Evolutionary conservation across 2,888 invertebrate species (phyloP), one percentile per base, ranked within the genome.

Genomic region (Caenorhabditis uteleia): DNA sequence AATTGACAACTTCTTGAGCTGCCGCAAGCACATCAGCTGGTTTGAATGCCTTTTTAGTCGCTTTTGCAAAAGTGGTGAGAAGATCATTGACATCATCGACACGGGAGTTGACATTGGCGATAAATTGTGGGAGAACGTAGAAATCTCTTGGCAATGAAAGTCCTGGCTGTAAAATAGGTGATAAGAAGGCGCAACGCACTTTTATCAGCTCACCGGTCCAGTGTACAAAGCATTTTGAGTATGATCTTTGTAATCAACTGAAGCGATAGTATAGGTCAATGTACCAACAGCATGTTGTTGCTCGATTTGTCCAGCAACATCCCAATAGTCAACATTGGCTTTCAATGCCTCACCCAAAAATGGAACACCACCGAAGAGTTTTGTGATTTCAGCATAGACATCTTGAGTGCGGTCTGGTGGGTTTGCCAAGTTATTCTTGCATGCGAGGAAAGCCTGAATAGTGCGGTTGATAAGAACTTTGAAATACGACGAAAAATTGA

Each of bases 111-210:
- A 78, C 48, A 16, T 74, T 47, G 27, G 51, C 47, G n/a, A 73
- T 61, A 58, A 64, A 78, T 47, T 74, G 69, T 23, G 75, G 75
- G 43, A 70, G 68, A n/a, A 75, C 66, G 39, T 74, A 80, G 64
- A 71, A 78, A 38, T 79, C 79, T 18, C 64, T 60, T 8, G 79
- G 70, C 25, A 73, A 44, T 21, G 42, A 8, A 25, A 78, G 69
- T 29, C 25, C 49, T 16, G 75, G 70, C 71, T 74, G 56, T 49
- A 61, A 56, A 14, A 5, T n/a, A 36, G 16, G 14, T 34, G 5
- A 27, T 16, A 16, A 38, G 12, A 27, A 12, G 21, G 14, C 14
- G 7, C 31, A 7, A 29, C 7, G 14, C 14, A n/a, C 31, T 10
- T 29, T 29, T 29, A 29, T 29, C 31, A 40, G 21, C 39, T 18